Evolutionary conservation across 2,797 vertebrate genomes (phyloP).

Genomic region (Syncerus caffer): DNA sequence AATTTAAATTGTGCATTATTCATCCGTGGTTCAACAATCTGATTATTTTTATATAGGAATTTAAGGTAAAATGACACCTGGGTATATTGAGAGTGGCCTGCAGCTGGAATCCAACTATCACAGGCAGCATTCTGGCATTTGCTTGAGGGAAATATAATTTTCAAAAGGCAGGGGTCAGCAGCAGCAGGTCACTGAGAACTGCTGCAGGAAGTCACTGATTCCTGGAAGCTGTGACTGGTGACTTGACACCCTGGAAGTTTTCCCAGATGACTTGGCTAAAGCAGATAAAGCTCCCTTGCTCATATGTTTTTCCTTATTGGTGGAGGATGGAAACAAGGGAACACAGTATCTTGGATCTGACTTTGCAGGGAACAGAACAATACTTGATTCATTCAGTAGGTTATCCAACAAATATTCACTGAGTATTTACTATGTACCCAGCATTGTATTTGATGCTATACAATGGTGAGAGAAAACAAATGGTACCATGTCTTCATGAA

Average conservation of each 20-base stretch:
- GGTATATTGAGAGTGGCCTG: not conserved
- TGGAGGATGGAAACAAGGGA: not conserved
- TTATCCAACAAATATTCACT: not conserved
- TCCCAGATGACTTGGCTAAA: conserved; percentile 23
- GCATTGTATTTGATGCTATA: not conserved
- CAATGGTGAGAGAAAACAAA: not conserved
- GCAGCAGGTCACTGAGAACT: not conserved
- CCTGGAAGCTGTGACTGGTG: conserved; percentile 11
- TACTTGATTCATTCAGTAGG: not conserved
- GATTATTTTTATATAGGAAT: conserved; percentile 59
- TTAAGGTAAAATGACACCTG: conserved; percentile 45
- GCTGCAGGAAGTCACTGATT: conserved; percentile 6
- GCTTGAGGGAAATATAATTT: conserved; percentile 18
- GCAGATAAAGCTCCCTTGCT: not conserved
- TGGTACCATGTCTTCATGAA: not conserved
- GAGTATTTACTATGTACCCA: not conserved
- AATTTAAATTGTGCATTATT: conserved; percentile 56
- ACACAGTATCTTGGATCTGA: not conserved
- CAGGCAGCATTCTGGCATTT: conserved; percentile 22
- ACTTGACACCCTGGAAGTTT: conserved; percentile 20
- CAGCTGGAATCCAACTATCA: not conserved
- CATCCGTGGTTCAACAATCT: conserved; percentile 25
- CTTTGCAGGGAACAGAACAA: conserved; percentile 4
- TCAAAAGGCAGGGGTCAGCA: conserved; percentile 11
- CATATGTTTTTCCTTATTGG: not conserved